Evolutionary conservation across 37 sponge, comb jelly and placozoan genomes (phyloP), one percentile per base, ranked within the genome.

Genomic region (Geodia barretti): DNA sequence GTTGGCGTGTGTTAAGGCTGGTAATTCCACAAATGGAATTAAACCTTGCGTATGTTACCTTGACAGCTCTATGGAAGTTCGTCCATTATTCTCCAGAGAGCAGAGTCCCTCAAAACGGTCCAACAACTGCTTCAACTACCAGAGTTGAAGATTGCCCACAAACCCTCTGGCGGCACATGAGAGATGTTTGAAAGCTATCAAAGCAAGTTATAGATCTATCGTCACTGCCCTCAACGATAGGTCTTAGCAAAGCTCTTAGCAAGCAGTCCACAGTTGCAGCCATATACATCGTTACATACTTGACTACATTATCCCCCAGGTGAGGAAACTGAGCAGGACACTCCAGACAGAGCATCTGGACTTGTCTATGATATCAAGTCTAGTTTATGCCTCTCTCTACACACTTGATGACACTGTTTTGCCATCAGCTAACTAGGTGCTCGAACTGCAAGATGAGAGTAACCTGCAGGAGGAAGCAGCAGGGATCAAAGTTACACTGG

Each of bases 121-220:
- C 82, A 85, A 42, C 65, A 30, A n/a, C 78, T 90, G 1, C 77
- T 85, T 62, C 64, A 80, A 36, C 26, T 85, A 25, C 91, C 86
- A 66, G 86, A 90, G 59, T 69, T 90, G 40, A 90, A 90, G 68
- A 81, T 90, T 3, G 34, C 80, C 36, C n/a, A n/a, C n/a, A 75
- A 85, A 43, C 89, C 86, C 4, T n/a, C n/a, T n/a, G n/a, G n/a
- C n/a, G 73, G 71, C 91, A 62, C 86, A 90, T 62, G 91, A 90
- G 66, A 33, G 86, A 31, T 79, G 67, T 43, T 74, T 79, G 26
- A 79, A 86, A 62, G 80, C 67, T 41, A 75, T 86, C 39, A 86
- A 86, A 21, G 66, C 80, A 31, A 79, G 42, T 64, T 86, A 86
- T 71, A 19, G 42, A 31, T 74, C 75, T 31, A 72, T 86, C 42